Evolutionary conservation across 2,888 invertebrate species (phyloP).

Genomic region (Lycaena phlaeas): DNA sequence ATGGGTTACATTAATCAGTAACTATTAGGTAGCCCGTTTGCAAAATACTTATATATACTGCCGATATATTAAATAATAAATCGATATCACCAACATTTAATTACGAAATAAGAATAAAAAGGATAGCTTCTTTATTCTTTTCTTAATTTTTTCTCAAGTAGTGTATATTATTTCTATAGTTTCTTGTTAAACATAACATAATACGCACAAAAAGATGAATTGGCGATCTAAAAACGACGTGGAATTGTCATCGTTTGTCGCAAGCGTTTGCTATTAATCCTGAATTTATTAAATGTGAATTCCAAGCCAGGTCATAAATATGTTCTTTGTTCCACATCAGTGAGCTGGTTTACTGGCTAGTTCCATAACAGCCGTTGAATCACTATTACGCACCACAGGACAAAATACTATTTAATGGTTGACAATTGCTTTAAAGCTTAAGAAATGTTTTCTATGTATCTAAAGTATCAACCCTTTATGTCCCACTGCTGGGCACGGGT

Average conservation of each 20-base stretch:
- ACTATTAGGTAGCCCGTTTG: no score
- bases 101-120: neutral
- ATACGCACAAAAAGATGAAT: neutral
- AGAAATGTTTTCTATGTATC: no score
- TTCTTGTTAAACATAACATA: neutral
- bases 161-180: neutral
- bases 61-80: no score
- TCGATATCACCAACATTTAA: no score
- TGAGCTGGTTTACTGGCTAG: neutral
- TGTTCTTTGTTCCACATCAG: neutral
- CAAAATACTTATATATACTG: no score
- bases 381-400: neutral
- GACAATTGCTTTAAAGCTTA: no score
- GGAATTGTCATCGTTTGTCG: neutral
- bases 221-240: neutral
- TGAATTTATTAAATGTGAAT: conserved; percentile 2
- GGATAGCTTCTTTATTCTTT: neutral
- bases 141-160: neutral
- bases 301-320: neutral
- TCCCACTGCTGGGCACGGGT: no score
- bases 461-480: no score
- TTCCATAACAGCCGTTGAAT: neutral
- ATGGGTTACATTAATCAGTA: no score
- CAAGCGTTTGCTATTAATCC: neutral
- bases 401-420: no score